Evolutionary conservation across 2,113 vertebrate genomes (phyloP).

Genomic region (Malaclemys terrapin): DNA sequence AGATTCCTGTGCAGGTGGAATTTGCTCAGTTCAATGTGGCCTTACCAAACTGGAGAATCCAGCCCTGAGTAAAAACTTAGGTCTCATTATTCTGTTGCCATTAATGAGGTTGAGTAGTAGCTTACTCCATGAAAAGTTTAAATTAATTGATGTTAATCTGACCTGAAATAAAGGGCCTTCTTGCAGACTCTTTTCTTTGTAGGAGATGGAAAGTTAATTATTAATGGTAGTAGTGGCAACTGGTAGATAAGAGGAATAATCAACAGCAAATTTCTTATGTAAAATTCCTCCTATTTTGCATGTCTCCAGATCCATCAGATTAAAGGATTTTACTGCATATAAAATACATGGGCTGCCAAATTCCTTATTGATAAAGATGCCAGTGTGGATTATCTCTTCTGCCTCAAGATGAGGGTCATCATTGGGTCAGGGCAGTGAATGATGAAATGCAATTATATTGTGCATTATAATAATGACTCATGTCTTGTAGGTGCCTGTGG

Average conservation of each 20-base stretch:
- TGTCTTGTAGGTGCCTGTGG: slow-evolving; percentile 57
- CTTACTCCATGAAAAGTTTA: too few relatives aligned
- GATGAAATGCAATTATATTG: slow-evolving; percentile 66
- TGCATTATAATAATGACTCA: slow-evolving; percentile 70
- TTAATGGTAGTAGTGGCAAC: neutral
- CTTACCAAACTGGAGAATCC: neutral
- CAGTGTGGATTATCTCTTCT: slow-evolving; percentile 55
- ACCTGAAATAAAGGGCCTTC: neutral
- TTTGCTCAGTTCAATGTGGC: neutral
- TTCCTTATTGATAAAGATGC: slow-evolving; percentile 40
- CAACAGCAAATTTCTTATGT: neutral
- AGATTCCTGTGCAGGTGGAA: neutral
- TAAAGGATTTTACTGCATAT: slow-evolving; percentile 25
- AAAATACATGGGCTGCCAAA: neutral
- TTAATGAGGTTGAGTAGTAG: too few relatives aligned
- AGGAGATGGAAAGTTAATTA: neutral
- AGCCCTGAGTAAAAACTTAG: too few relatives aligned
- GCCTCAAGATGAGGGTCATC: slow-evolving; percentile 43
- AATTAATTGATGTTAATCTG: too few relatives aligned
- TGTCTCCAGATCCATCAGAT: neutral
- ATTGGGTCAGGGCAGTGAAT: slow-evolving; percentile 64
- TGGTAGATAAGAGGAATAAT: neutral
- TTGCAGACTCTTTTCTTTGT: neutral
- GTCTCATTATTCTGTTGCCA: too few relatives aligned
- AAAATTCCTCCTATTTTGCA: neutral